phyloP scores from a whole-genome alignment of 2,113 vertebrate species.

The Rhea americana region DNA sequence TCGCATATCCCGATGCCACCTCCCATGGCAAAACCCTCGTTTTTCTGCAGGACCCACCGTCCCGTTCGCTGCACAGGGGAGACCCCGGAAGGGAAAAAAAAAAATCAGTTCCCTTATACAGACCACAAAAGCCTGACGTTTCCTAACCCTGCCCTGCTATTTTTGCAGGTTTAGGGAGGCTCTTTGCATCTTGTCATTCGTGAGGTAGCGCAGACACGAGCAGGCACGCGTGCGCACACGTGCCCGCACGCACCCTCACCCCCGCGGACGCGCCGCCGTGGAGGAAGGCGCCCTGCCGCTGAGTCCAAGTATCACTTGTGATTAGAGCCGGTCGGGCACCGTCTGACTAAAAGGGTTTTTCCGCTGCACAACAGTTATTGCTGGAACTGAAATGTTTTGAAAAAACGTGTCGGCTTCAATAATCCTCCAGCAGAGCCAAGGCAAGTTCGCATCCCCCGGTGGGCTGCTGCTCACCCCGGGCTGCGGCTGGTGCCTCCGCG shows the following conservation, averaged over 20 bases:
- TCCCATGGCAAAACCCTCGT: not conserved
- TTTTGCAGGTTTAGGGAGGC: not conserved
- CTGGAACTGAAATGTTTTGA: not conserved
- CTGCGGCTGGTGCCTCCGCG: no score
- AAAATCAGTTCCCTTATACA: no score
- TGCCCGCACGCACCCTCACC: not conserved
- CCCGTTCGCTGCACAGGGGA: not conserved
- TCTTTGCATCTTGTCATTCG: not conserved
- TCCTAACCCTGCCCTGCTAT: not conserved
- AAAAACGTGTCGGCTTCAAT: not conserved
- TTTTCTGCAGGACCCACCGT: no score
- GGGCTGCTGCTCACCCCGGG: not conserved
- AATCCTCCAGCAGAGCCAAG: accelerated
- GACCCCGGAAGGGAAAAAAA: not conserved
- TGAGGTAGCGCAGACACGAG: not conserved
- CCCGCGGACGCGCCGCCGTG: not conserved
- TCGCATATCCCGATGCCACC: not conserved
- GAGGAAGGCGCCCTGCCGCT: accelerated
- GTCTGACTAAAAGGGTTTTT: not conserved
- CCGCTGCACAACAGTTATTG: accelerated
- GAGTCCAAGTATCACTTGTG: not conserved
- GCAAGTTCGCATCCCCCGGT: accelerated
- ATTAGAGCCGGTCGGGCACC: accelerated
- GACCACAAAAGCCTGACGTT: no score
- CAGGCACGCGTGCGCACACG: not conserved